Base-by-base conservation (phyloP, 2,797 vertebrate genomes). In the Rhabdophis nuchalis region DNA sequence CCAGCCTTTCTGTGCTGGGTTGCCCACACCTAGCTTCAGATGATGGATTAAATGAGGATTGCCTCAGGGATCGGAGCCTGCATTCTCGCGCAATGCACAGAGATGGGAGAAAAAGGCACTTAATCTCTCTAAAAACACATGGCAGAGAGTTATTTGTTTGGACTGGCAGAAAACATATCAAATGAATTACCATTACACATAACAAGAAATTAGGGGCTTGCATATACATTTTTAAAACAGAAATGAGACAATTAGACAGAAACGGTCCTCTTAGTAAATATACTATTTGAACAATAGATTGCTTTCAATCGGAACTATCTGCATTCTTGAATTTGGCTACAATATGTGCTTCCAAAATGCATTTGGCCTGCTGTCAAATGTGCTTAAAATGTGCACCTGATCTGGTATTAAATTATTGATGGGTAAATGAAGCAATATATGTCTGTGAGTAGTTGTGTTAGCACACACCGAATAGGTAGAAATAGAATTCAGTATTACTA, bases 41-140 rank as follows among this genome's bases (percentile, higher is more conserved):
- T 86, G 88, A 89, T 89, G 82, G 91, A 92, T 92, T 92, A 92
- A 92, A 86, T 89, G 52, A 57, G 58, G 58, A 86, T 86, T 68
- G 88, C 88, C 82, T 89, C 27, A 50, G 91, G 88, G 88, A 68
- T 86, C 27, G 36, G 54, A 54, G 58, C 20, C 50, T 89, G 85
- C 32, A 86, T 92, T 89, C 36, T 57, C 36, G 46, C 32, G 5
- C 52, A 89, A n/a, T n/a, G 58, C 27, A 64, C 32, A 52, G 60
- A 86, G n/a, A 89, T 46, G 82, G 68, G 46, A 86, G 60, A 86
- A 56, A 29, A 89, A 86, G 58, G 77, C 88, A 89, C 88, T 86
- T 92, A 89, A 92, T 92, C 77, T 89, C 91, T 92, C 58, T 56
- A 89, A 86, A 92, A 92, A 86, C 82, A 92, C 88, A 92, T 72